Evolutionary conservation across 1,140 invertebrate species (phyloP), one percentile per base, ranked within the genome.

Genomic region (Drosophila azteca): DNA sequence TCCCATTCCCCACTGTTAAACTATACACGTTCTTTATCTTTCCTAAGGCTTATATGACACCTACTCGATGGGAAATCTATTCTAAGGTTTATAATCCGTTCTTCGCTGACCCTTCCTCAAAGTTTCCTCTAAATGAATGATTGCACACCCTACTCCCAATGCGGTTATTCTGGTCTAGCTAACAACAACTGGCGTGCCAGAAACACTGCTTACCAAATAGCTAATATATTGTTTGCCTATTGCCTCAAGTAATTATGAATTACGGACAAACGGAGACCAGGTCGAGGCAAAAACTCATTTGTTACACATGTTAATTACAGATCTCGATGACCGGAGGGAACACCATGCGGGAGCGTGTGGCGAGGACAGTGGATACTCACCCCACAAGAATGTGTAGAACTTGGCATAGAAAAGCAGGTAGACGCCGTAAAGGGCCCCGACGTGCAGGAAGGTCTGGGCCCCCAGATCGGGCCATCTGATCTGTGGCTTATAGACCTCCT

Each of bases 401-500:
- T 93, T 95, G n/a, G 94, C 94, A 71, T 94, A 92, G 68, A 91
- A 92, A 0, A 95, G 93, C 62, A 96, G 92, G 79, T 94, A 96
- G 1, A 96, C 62, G 54, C 95, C 96, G 83, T 96, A 96, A 3
- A 96, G 54, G 64, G 93, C 94, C 15, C 95, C 94, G 59, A 90
- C 83, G 91, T 96, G 96, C 70, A 96, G 92, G 63, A 94, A 94
- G 41, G 95, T 73, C 92, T 96, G 95, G 3, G 93, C 95, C 6
- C 90, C 74, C 1, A 96, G 91, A 91, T 96, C 95, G 0, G 94
- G 94, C 95, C 95, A 96, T 90, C 93, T 93, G 35, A 96, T 94
- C 73, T 92, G 91, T 11, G 95, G 93, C 53, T 90, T 91, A 72
- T 95, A 96, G 55, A 61, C 83, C 44, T 66, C 66, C 11, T 83